A percentile compares a stretch with the other conserved stretches of the same genome.
Evolutionary conservation across 2,797 vertebrate genomes (phyloP).

Genomic region (Lemur catta): DNA sequence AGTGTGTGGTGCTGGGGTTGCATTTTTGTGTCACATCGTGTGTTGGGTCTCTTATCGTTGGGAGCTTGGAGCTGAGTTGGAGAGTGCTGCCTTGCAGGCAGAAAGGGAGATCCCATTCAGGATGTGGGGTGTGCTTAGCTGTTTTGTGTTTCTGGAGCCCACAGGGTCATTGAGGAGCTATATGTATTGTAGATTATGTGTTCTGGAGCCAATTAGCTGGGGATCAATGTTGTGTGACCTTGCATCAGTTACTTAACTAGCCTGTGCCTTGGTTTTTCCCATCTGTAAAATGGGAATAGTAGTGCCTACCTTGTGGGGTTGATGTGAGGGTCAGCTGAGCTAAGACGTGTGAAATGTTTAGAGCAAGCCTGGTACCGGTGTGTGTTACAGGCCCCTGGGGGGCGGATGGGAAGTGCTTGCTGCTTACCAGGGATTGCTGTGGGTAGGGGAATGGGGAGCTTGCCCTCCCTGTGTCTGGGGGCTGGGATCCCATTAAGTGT

Average conservation of each 20-base stretch:
- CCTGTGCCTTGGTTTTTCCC: slow-evolving; percentile 10
- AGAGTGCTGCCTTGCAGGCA: background rate
- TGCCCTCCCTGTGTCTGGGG: fast-evolving
- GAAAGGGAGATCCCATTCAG: background rate
- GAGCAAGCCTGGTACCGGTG: background rate
- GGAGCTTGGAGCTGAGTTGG: background rate
- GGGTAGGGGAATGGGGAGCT: background rate
- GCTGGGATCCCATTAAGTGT: background rate
- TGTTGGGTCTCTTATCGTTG: background rate
- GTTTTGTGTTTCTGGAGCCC: background rate
- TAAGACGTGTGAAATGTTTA: background rate
- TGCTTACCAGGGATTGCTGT: background rate
- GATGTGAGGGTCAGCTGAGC: background rate
- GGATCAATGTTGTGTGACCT: background rate
- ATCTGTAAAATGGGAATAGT: background rate
- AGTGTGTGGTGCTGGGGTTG: background rate
- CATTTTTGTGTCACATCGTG: background rate
- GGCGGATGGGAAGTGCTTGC: background rate
- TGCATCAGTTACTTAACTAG: background rate
- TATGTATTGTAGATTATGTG: background rate
- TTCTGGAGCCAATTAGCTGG: background rate
- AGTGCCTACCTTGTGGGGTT: background rate
- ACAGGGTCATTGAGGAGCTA: background rate
- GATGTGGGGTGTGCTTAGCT: background rate
- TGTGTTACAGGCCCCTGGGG: background rate